Base-by-base conservation (phyloP, 2,888 invertebrate species). In the Lasioglossum malachurum region DNA sequence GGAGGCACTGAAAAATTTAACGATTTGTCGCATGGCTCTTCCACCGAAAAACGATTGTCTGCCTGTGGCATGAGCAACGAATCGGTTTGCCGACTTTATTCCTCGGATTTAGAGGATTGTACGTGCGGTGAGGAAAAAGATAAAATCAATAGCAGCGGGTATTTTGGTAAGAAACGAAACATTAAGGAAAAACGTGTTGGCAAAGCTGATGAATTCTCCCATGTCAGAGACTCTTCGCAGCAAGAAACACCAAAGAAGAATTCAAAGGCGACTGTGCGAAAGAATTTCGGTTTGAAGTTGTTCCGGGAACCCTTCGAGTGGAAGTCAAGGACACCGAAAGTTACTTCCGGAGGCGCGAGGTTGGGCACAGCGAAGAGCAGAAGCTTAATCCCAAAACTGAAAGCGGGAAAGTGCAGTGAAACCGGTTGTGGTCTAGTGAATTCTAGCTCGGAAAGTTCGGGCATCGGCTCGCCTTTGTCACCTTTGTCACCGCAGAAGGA, bases 361-460 rank as follows among this genome's bases (percentile, higher is more conserved):
- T 73, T 64, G 4, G 60, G 80, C 0, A 31, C 67, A 1, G 64
- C 19, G 19, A 84, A 60, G n/a, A 76, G 23, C 44, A 87, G 44
- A 19, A 94, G 92, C 82, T 86, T 92, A 57, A 94, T 94, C 76
- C 94, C 94, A 1, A 92, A 87, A 79, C 86, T 86, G 0, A 93
- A 83, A 79, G 79, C 89, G 27, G 49, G 23, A 19, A 86, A 41
- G 4, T 2, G 31, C 0, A 12, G 53, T 38, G 0, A 31, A 31
- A 86, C 77, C 10, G 89, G 80, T 49, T 87, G 90, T 27, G 91
- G 92, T 16, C 69, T 94, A 38, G 93, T 92, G 73, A 94, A 93
- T 85, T 94, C 94, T 7, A 94, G 94, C 60, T 94, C 94, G 3
- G 94, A 94, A 78, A 94, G 94, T 84, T 94, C 94, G 5, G 94